Percentiles rank a stretch among this genome's conserved stretches.
These are phyloP conservation scores for Anser cygnoides DNA, from an alignment of 2,113 vertebrate species.

Conservation along the genomic window DNA sequence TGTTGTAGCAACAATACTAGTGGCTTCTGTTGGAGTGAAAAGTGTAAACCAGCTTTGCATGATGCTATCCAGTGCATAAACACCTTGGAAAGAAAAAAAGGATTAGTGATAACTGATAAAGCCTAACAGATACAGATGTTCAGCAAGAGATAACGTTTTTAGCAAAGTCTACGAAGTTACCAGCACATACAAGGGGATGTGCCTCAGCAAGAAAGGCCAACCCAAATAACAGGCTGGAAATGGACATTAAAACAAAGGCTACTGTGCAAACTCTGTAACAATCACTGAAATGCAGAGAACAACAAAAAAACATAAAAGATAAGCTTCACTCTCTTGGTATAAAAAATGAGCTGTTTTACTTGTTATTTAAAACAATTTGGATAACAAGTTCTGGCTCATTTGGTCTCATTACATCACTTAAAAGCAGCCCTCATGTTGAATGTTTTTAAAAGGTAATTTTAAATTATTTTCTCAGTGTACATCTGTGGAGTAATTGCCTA, in stretches of 20 bases:
- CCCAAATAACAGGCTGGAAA: background rate
- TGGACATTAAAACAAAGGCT: slow-evolving; percentile 1
- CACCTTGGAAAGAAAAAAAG: slow-evolving; percentile 71
- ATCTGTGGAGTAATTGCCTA: too few species aligned
- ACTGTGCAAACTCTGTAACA: background rate
- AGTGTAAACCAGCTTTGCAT: slow-evolving; percentile 89
- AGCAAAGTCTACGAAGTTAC: background rate
- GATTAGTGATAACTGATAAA: background rate
- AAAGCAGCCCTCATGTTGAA: background rate
- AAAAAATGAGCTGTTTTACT: background rate
- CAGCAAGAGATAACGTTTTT: background rate
- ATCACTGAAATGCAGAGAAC: background rate
- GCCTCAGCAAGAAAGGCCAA: background rate
- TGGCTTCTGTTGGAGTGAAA: slow-evolving; percentile 86
- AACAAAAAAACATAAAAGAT: background rate
- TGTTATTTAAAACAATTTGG: slow-evolving; percentile 34
- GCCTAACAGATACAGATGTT: background rate
- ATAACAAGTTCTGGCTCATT: slow-evolving; percentile 25
- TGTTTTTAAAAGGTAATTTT: background rate
- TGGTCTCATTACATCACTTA: background rate
- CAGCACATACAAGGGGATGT: background rate
- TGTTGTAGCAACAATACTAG: slow-evolving; percentile 86
- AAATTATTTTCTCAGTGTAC: background rate
- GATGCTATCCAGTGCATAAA: slow-evolving; percentile 87
- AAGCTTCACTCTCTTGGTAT: background rate